These are phyloP conservation scores for Drosophila prolongata DNA, from an alignment of 2,888 invertebrate genomes.

Conservation along the genomic window DNA sequence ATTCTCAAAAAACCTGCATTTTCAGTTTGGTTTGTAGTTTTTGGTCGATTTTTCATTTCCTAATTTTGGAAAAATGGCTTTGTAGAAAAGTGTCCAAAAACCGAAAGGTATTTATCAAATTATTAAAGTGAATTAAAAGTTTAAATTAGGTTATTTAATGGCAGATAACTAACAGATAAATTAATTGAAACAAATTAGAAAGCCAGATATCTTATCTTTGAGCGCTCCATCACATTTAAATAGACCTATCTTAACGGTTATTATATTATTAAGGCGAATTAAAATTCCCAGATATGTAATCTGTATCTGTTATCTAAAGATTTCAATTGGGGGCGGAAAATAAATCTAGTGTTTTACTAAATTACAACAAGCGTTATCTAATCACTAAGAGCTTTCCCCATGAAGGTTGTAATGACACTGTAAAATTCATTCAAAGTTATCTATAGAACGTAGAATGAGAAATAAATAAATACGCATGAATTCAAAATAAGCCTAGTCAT, in stretches of 20 bases:
- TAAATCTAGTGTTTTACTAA: background rate
- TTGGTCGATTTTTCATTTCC: too few relatives aligned
- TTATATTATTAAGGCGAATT: background rate
- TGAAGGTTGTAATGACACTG: background rate
- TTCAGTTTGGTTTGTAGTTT: too few relatives aligned
- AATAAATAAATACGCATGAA: background rate
- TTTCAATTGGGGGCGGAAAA: background rate
- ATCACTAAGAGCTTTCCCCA: background rate
- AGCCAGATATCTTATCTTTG: background rate
- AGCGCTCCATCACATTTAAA: background rate
- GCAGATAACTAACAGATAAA: too few relatives aligned
- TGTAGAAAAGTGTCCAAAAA: too few relatives aligned
- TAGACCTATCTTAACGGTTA: background rate
- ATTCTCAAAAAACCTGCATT: too few relatives aligned
- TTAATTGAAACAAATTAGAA: background rate
- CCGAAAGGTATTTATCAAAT: too few relatives aligned
- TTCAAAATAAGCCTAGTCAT: too few relatives aligned
- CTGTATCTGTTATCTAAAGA: background rate
- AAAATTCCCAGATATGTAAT: background rate
- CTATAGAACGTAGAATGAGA: background rate
- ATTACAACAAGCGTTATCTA: background rate
- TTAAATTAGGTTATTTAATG: too few relatives aligned
- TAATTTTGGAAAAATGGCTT: too few relatives aligned
- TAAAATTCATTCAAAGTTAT: background rate
- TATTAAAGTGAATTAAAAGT: too few relatives aligned